Conservation (phyloP, 2,797 vertebrate species). For the Spondyliosoma cantharus region DNA sequence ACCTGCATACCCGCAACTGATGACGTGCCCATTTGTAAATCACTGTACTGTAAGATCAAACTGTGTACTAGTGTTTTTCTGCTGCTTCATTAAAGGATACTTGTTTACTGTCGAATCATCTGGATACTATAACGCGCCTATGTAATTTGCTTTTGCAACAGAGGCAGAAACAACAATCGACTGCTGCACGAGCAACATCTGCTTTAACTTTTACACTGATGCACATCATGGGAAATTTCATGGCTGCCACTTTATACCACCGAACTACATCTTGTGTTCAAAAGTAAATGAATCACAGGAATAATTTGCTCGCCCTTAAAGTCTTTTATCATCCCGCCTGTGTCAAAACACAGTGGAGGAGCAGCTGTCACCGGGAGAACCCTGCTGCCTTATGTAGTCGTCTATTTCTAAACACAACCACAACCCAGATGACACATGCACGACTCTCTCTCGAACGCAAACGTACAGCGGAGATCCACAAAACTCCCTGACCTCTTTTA, state of each 20-base stretch:
- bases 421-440: slow-evolving; percentile 36
- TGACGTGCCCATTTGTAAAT: not conserved
- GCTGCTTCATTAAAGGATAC: not conserved
- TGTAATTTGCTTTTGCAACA: slow-evolving; percentile 7
- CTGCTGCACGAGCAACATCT: slow-evolving; percentile 27
- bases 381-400: slow-evolving; percentile 22
- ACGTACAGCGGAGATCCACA: slow-evolving; percentile 21
- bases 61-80: not conserved
- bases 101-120: not conserved
- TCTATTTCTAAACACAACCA: slow-evolving; percentile 53
- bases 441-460: slow-evolving; percentile 9
- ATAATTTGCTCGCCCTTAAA: slow-evolving; percentile 16
- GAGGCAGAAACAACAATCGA: not conserved
- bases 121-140: not conserved
- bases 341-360: slow-evolving; percentile 2
- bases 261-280: slow-evolving; percentile 1
- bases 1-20: too few relatives aligned
- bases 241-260: slow-evolving; percentile 12
- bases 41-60: not conserved
- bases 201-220: slow-evolving; percentile 14
- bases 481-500: slow-evolving; percentile 61
- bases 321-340: slow-evolving; percentile 6
- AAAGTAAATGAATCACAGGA: slow-evolving; percentile 32
- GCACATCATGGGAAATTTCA: slow-evolving; percentile 23
- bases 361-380: slow-evolving; percentile 30